phyloP scores from a whole-genome alignment of 2,888 invertebrate genomes.

The Pseudococcus jackbeardsleyi region DNA sequence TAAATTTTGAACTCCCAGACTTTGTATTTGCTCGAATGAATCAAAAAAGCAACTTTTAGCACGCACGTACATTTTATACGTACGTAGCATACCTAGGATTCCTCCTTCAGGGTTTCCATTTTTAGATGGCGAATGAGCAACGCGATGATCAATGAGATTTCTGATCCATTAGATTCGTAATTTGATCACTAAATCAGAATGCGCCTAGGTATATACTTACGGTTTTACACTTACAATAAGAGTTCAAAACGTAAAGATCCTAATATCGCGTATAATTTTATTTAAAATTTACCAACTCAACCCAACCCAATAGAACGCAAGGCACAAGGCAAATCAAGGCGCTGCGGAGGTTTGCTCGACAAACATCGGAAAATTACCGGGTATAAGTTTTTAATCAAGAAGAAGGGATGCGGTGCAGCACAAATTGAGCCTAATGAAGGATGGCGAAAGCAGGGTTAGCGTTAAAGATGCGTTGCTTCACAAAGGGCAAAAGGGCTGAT shows the following conservation, averaged over 20 bases:
- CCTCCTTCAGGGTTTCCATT: no score
- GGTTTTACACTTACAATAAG: neutral
- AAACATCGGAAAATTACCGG: neutral
- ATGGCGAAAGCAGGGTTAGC: neutral
- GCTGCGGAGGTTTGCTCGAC: neutral
- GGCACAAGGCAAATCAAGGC: neutral
- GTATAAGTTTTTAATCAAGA: conserved; percentile 4
- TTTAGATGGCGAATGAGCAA: no score
- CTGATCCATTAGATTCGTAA: no score
- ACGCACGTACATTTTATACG: no score
- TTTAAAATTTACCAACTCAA: neutral
- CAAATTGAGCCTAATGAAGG: neutral
- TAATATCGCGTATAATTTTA: neutral
- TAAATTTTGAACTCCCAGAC: no score
- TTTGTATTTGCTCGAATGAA: no score
- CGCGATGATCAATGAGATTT: no score
- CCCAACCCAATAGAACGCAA: no score
- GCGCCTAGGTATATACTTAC: no score
- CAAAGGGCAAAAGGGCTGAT: neutral
- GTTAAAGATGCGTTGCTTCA: neutral
- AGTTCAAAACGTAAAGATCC: neutral
- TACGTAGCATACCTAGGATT: no score
- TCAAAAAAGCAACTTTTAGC: no score
- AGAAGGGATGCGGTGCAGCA: neutral
- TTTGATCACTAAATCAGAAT: no score